Evolutionary conservation across 2,888 invertebrate species (phyloP).

Genomic region (Eustalomyia histrio): DNA sequence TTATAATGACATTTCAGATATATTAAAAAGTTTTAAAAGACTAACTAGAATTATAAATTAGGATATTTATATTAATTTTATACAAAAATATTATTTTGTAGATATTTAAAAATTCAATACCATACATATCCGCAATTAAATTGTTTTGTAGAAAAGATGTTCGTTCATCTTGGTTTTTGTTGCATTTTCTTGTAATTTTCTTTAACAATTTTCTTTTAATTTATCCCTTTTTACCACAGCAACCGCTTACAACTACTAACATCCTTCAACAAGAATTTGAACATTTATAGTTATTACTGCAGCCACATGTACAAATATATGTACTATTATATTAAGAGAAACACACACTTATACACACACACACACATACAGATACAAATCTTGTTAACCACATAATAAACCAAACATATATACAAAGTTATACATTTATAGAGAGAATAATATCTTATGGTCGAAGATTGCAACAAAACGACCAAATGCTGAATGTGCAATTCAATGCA

Average conservation of each 20-base stretch:
- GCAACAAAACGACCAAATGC: constrained; percentile 56
- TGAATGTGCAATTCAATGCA: constrained; percentile 60
- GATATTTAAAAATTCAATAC: too few relatives aligned
- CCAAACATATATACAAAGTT: constrained; percentile 13
- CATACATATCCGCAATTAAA: too few relatives aligned
- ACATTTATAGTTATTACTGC: constrained; percentile 60
- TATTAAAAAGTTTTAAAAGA: too few relatives aligned
- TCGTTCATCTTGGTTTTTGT: constrained; percentile 9
- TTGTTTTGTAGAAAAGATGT: too few relatives aligned
- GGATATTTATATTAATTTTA: too few relatives aligned
- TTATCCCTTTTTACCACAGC: constrained; percentile 46
- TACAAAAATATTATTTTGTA: too few relatives aligned
- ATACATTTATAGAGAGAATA: not conserved
- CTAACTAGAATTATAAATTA: too few relatives aligned
- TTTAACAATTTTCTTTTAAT: constrained; percentile 47
- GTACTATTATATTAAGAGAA: constrained; percentile 13
- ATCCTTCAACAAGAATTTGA: constrained; percentile 35
- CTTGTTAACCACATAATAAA: constrained; percentile 53
- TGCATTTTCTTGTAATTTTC: constrained; percentile 41
- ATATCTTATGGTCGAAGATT: constrained; percentile 53
- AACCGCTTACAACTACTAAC: constrained; percentile 54
- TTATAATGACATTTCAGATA: too few relatives aligned
- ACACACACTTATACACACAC: too few relatives aligned
- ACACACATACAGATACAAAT: constrained; percentile 5
- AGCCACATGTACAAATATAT: constrained; percentile 48